These are phyloP conservation scores for Hystrix cristata DNA, from an alignment of 2,113 vertebrate genomes.

Conservation along the genomic window DNA sequence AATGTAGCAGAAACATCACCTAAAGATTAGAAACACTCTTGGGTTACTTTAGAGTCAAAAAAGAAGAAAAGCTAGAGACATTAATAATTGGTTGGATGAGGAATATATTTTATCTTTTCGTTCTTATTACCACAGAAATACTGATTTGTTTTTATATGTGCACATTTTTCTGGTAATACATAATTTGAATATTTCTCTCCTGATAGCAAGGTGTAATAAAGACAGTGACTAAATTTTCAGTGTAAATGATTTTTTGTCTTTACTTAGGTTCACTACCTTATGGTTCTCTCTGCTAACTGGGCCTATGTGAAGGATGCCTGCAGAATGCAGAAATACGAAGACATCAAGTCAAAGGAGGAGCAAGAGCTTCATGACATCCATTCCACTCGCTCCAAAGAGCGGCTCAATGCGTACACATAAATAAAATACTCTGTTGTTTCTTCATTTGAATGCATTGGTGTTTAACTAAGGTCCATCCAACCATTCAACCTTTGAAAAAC, in stretches of 20 bases:
- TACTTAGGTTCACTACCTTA: constrained; percentile 97
- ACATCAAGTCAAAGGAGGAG: constrained; percentile 99
- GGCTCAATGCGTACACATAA: constrained; percentile 99
- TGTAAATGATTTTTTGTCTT: constrained; percentile 64
- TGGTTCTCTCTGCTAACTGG: constrained; percentile 99
- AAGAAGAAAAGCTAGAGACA: neutral
- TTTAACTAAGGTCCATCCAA: constrained; percentile 90
- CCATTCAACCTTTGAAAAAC: constrained; percentile 85
- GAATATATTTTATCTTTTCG: neutral
- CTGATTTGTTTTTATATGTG: neutral
- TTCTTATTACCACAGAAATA: neutral
- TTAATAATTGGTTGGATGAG: neutral
- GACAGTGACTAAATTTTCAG: neutral
- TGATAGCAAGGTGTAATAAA: too few relatives aligned
- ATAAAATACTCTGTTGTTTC: constrained; percentile 69
- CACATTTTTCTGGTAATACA: neutral
- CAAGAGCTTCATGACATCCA: constrained; percentile 99
- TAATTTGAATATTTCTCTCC: neutral
- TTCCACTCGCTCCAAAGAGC: constrained; percentile 99
- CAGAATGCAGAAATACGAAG: constrained; percentile 99
- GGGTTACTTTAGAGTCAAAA: neutral
- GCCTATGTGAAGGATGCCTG: constrained; percentile 99
- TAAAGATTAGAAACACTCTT: neutral
- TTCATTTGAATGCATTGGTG: constrained; percentile 88
- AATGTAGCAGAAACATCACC: neutral